Evolutionary conservation across 2,888 invertebrate species (phyloP).

Genomic region (Empis livida): DNA sequence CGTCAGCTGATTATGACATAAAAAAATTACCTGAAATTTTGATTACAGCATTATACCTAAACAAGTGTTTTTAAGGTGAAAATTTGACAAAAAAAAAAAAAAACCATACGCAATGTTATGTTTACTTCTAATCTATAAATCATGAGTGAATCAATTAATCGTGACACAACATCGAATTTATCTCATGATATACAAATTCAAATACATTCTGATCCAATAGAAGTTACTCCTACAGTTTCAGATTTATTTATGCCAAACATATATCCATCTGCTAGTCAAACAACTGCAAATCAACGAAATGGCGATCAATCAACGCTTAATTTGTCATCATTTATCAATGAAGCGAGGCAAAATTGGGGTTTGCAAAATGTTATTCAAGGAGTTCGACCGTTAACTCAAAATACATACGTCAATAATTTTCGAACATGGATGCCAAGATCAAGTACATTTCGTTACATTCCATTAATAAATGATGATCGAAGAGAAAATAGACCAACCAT

Average conservation of each 20-base stretch:
- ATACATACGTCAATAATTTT: slow-evolving; percentile 9
- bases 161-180: no score
- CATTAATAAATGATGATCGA: slow-evolving; percentile 8
- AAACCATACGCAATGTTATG: no score
- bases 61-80: no score
- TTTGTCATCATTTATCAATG: background rate
- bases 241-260: background rate
- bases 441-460: slow-evolving; percentile 21
- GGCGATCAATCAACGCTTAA: background rate
- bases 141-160: no score
- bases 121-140: no score
- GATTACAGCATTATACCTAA: no score
- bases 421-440: slow-evolving; percentile 25
- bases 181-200: background rate
- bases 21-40: no score
- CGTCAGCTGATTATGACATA: no score
- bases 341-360: background rate
- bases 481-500: background rate
- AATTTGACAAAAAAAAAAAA: no score
- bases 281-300: background rate
- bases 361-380: slow-evolving; percentile 1
- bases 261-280: background rate
- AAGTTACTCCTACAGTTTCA: background rate
- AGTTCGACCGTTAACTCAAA: background rate
- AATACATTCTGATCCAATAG: background rate